Conservation (phyloP, 1,140 invertebrate species). For the Zaprionus taronus region DNA sequence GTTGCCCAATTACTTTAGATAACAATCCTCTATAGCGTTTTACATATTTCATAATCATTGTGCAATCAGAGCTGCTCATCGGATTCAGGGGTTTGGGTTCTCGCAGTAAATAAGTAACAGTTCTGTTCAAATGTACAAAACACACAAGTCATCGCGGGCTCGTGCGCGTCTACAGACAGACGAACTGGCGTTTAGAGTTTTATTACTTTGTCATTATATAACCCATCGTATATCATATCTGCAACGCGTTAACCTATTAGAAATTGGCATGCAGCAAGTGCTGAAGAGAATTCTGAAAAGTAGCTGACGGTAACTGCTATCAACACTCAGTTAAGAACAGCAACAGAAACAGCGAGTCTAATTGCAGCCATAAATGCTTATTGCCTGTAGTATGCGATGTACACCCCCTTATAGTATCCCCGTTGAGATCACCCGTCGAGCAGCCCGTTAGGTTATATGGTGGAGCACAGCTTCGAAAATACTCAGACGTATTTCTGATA, state of each 20-base stretch:
- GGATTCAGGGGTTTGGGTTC: not conserved
- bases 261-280: slow-evolving; percentile 7
- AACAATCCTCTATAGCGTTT: not conserved
- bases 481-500: slow-evolving; percentile 66
- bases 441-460: slow-evolving; percentile 10
- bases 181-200: not conserved
- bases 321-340: slow-evolving; percentile 24
- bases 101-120: not conserved
- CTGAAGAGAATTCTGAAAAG: slow-evolving; percentile 4
- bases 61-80: not conserved
- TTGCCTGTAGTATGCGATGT: slow-evolving; percentile 17
- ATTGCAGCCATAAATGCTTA: slow-evolving; percentile 26
- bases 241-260: not conserved
- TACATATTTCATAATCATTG: slow-evolving; percentile 1
- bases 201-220: not conserved
- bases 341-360: slow-evolving; percentile 14
- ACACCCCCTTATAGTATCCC: not conserved
- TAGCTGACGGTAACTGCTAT: slow-evolving; percentile 7
- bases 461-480: slow-evolving; percentile 40
- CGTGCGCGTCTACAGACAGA: not conserved
- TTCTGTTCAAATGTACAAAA: not conserved
- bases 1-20: slow-evolving; percentile 5
- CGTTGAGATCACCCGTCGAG: not conserved
- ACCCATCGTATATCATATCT: slow-evolving; percentile 14
- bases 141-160: not conserved